Percentiles rank a stretch among this genome's conserved stretches.
Conservation (phyloP, 2,797 vertebrate species). For the Carapus acus region DNA sequence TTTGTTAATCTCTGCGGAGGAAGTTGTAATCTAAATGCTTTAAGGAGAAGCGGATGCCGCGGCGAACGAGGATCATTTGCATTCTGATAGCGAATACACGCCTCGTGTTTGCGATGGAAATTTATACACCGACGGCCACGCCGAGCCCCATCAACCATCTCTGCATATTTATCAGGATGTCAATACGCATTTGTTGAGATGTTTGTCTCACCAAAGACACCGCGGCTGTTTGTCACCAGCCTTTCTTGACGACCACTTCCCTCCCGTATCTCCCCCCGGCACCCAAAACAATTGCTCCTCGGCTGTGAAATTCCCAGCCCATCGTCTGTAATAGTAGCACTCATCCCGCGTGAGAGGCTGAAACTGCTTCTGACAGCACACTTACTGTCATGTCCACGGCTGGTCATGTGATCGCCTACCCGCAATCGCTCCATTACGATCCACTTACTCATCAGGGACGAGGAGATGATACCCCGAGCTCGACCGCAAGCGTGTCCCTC, state of each 20-base stretch:
- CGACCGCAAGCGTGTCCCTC: constrained; percentile 10
- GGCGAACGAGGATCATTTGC: constrained; percentile 11
- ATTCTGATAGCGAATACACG: constrained; percentile 13
- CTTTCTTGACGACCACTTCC: background rate
- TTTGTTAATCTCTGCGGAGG: constrained; percentile 43
- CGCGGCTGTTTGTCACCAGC: background rate
- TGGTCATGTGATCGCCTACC: background rate
- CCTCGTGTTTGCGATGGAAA: constrained; percentile 14
- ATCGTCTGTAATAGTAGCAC: background rate
- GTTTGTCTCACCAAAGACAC: background rate
- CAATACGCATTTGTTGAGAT: background rate
- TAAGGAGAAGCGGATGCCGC: constrained; percentile 25
- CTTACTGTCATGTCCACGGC: background rate
- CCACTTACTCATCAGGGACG: background rate
- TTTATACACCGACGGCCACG: constrained; percentile 11
- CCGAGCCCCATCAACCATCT: constrained; percentile 3
- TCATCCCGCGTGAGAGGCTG: background rate
- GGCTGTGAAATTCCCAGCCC: constrained; percentile 1
- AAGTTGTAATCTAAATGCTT: constrained; percentile 25
- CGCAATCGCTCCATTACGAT: background rate
- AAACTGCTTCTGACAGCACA: background rate
- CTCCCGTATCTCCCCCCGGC: background rate
- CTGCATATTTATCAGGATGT: constrained; percentile 10
- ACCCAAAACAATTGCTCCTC: background rate
- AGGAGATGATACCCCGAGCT: background rate